These are phyloP conservation scores for Aphyosemion australe DNA, from an alignment of 2,113 vertebrate genomes.

Conservation along the genomic window DNA sequence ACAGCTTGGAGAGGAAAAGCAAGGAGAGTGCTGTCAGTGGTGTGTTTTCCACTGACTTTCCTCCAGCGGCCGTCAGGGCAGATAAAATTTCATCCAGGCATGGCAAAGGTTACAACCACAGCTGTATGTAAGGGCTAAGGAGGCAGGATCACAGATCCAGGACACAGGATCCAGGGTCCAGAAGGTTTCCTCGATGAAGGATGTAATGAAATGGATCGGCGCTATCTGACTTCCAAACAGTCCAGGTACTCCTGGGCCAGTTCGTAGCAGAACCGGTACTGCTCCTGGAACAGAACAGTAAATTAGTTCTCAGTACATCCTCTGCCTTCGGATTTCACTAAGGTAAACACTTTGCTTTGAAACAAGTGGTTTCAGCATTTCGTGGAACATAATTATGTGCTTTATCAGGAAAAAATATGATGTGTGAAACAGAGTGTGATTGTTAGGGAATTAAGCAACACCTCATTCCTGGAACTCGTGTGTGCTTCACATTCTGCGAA, in stretches of 20 bases:
- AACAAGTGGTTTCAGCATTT: neutral
- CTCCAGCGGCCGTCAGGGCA: constrained; percentile 30
- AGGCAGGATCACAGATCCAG: constrained; percentile 34
- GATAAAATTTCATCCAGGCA: constrained; percentile 39
- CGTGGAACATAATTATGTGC: neutral
- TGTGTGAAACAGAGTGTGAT: neutral
- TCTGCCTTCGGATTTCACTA: neutral
- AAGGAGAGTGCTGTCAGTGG: constrained; percentile 36
- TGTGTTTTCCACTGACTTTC: constrained; percentile 48
- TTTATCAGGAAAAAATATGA: neutral
- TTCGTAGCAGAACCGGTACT: constrained; percentile 84
- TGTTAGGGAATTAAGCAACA: neutral
- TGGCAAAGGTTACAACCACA: constrained; percentile 53
- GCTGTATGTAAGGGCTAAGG: constrained; percentile 38
- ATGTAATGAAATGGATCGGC: constrained; percentile 33
- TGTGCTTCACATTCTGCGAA: neutral
- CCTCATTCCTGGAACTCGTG: neutral
- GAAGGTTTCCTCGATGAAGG: constrained; percentile 22
- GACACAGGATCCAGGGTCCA: constrained; percentile 10
- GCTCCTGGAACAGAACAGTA: constrained; percentile 67
- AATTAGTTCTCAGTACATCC: neutral
- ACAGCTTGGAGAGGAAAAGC: constrained; percentile 39
- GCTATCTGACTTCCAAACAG: constrained; percentile 81
- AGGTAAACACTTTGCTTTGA: neutral
- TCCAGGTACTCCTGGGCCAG: constrained; percentile 81